Evolutionary conservation across 2,888 invertebrate species (phyloP).

Genomic region (Acanthoscelides obtectus): DNA sequence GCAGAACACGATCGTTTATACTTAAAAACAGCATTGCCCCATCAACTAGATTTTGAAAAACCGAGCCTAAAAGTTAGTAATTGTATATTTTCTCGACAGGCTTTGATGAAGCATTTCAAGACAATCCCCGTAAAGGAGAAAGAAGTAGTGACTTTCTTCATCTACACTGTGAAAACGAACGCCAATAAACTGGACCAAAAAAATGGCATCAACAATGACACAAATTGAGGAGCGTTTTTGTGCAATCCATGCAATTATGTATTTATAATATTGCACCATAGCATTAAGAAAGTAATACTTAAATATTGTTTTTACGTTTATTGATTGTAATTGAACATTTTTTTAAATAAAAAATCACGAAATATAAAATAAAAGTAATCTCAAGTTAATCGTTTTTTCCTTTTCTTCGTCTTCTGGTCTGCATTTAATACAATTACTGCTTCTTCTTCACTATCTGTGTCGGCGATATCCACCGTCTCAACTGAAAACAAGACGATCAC

Average conservation of each 20-base stretch:
- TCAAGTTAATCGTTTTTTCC: constrained; percentile 23
- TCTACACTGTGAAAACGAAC: constrained; percentile 93
- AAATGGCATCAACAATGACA: constrained; percentile 67
- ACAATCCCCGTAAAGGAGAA: constrained; percentile 92
- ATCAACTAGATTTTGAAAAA: constrained; percentile 3
- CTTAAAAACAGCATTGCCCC: no score
- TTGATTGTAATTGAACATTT: constrained; percentile 19
- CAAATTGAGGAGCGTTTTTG: constrained; percentile 42
- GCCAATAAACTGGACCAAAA: constrained; percentile 82
- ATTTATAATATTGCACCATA: neutral
- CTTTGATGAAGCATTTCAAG: constrained; percentile 91
- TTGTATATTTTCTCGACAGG: constrained; percentile 56
- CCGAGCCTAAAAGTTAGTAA: neutral
- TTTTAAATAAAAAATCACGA: constrained; percentile 13
- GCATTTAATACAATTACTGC: constrained; percentile 39
- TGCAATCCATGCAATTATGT: constrained; percentile 14
- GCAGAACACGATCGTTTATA: no score
- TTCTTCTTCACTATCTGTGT: constrained; percentile 45
- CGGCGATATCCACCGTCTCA: constrained; percentile 23
- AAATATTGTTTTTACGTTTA: constrained; percentile 19
- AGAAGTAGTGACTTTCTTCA: constrained; percentile 90
- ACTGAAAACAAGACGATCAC: neutral
- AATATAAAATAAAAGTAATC: neutral
- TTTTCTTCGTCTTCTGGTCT: constrained; percentile 30
- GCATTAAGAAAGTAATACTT: constrained; percentile 9